Conservation (phyloP, 1,140 invertebrate genomes). For the Drosophila navojoa region DNA sequence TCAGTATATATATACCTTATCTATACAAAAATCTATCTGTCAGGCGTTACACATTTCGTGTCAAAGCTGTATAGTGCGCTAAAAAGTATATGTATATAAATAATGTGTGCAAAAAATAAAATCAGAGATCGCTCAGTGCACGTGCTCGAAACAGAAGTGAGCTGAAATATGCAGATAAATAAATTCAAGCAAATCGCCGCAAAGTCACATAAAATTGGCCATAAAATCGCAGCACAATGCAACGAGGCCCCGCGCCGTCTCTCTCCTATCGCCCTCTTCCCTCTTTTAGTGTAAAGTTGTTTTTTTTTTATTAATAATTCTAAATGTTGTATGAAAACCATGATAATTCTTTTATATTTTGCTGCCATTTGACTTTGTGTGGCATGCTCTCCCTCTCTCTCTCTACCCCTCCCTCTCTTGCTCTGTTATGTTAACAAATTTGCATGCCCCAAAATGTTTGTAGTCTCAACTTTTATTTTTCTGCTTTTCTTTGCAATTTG, state of each 20-base stretch:
- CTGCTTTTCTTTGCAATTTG: conserved; percentile 17
- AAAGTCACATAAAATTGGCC: conserved; percentile 45
- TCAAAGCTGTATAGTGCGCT: not conserved
- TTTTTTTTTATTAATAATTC: conserved; percentile 48
- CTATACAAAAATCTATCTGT: not conserved
- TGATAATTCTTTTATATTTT: conserved; percentile 36
- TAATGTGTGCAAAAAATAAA: not conserved
- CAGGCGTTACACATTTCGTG: conserved; percentile 1
- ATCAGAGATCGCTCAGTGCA: conserved; percentile 14
- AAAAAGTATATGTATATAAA: not conserved
- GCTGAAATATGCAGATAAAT: conserved; percentile 26
- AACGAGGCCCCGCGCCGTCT: conserved; percentile 15
- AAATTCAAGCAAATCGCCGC: conserved; percentile 43
- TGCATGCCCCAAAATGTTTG: conserved; percentile 55
- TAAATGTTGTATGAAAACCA: conserved; percentile 49
- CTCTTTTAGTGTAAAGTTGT: conserved; percentile 15
- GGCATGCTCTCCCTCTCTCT: not conserved
- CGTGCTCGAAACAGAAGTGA: conserved; percentile 9
- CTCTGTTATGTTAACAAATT: conserved; percentile 46
- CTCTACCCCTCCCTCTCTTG: not conserved
- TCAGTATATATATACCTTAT: too few species aligned
- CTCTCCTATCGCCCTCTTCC: too few species aligned
- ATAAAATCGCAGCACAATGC: conserved; percentile 45
- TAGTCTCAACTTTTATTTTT: conserved; percentile 9
- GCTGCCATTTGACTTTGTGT: conserved; percentile 20